Evolutionary conservation across 2,888 invertebrate species (phyloP).

Genomic region (Tipula helvola): DNA sequence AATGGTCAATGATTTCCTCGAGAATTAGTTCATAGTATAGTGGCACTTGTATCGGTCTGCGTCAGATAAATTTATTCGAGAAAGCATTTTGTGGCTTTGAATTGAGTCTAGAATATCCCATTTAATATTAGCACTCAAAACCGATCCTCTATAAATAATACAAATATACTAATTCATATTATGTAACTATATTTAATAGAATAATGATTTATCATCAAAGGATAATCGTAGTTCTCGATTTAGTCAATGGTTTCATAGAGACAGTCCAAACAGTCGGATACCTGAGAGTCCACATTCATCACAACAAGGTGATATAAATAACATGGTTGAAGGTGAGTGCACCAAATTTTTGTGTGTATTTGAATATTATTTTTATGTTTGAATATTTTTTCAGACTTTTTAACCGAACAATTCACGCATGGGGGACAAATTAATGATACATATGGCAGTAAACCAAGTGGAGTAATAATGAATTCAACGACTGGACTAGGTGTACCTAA

Average conservation of each 20-base stretch:
- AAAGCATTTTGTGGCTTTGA: no score
- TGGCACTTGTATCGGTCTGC: no score
- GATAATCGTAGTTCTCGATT: conserved; percentile 55
- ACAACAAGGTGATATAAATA: conserved; percentile 49
- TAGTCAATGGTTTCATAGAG: conserved; percentile 61
- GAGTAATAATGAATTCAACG: conserved; percentile 30
- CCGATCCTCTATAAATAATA: no score
- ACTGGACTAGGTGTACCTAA: conserved; percentile 19
- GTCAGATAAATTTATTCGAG: no score
- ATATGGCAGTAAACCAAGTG: background rate
- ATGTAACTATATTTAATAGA: conserved; percentile 34
- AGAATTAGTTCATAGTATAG: no score
- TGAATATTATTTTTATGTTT: no score
- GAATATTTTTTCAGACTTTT: background rate
- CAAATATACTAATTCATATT: no score
- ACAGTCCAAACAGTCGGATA: conserved; percentile 15
- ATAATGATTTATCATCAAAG: conserved; percentile 43
- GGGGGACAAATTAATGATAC: conserved; percentile 24
- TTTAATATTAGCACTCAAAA: no score
- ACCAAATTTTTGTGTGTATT: no score
- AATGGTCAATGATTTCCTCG: no score
- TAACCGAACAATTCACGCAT: conserved; percentile 9
- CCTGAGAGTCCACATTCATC: conserved; percentile 41
- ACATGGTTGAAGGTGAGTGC: conserved; percentile 43
- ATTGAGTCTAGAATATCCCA: no score